Percentiles rank a stretch among this genome's conserved stretches.
phyloP scores from a whole-genome alignment of 2,113 vertebrate species.

The Heterochromis multidens region DNA sequence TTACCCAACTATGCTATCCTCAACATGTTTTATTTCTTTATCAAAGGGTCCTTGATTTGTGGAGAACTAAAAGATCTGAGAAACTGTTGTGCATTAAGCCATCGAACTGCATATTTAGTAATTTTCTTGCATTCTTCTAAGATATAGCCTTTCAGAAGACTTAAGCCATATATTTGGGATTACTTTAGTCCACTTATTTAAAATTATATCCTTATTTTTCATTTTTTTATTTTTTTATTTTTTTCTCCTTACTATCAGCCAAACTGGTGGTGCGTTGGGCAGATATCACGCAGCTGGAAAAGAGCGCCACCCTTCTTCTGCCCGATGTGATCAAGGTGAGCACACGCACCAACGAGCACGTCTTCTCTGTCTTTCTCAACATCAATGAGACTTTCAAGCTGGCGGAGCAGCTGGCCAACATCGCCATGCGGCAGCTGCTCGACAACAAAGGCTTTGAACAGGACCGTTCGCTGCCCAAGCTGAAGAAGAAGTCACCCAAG shows the following conservation, averaged over 20 bases:
- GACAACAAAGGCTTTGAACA: slow-evolving; percentile 97
- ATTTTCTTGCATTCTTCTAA: not conserved
- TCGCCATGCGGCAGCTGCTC: slow-evolving; percentile 95
- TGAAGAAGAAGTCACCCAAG: slow-evolving; percentile 95
- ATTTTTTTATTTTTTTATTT: not conserved
- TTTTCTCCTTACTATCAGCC: slow-evolving; percentile 59
- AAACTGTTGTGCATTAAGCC: not conserved
- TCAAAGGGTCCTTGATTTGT: not conserved
- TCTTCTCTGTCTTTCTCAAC: slow-evolving; percentile 97
- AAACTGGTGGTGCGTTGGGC: slow-evolving; percentile 98
- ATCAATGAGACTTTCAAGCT: slow-evolving; percentile 96
- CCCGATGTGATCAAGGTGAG: slow-evolving; percentile 93
- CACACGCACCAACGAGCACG: slow-evolving; percentile 87
- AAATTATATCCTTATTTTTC: not conserved
- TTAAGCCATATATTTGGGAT: not conserved
- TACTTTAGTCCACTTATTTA: not conserved
- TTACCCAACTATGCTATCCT: not conserved
- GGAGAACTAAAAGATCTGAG: not conserved
- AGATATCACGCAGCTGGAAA: slow-evolving; percentile 95
- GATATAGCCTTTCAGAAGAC: not conserved
- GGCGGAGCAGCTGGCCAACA: slow-evolving; percentile 97
- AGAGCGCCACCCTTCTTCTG: slow-evolving; percentile 89
- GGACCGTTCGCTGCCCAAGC: slow-evolving; percentile 91
- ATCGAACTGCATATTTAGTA: no score
- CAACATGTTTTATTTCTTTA: not conserved